phyloP scores from a whole-genome alignment of 1,140 invertebrate genomes.

The Drosophila biarmipes region DNA sequence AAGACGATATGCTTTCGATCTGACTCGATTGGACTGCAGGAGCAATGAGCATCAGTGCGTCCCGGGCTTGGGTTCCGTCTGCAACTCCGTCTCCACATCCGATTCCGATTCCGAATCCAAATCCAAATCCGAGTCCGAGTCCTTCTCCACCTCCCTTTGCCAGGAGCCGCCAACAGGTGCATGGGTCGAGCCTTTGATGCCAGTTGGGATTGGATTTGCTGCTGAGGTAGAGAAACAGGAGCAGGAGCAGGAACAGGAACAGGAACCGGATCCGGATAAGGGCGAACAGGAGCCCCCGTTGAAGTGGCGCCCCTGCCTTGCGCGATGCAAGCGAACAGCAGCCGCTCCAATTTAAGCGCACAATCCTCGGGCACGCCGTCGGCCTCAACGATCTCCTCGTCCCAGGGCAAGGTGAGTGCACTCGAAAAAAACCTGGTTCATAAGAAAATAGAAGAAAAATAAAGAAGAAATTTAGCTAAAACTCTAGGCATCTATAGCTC shows the following conservation, averaged over 20 bases:
- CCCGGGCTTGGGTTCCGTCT: slow-evolving; percentile 8
- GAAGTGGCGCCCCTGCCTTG: slow-evolving; percentile 53
- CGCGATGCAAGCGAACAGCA: slow-evolving; percentile 83
- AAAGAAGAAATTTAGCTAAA: too few relatives aligned
- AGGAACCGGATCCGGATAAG: slow-evolving; percentile 6
- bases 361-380: slow-evolving; percentile 84
- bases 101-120: neutral
- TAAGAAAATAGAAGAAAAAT: too few relatives aligned
- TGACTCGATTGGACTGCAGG: slow-evolving; percentile 4
- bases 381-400: slow-evolving; percentile 82
- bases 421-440: neutral
- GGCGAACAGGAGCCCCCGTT: slow-evolving; percentile 12
- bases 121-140: slow-evolving; percentile 7
- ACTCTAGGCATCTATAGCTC: too few relatives aligned
- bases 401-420: slow-evolving; percentile 78
- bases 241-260: too few relatives aligned
- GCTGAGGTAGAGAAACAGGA: neutral
- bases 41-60: slow-evolving; percentile 22
- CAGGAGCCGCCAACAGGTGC: slow-evolving; percentile 18
- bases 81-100: slow-evolving; percentile 2
- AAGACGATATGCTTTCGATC: slow-evolving; percentile 9
- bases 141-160: slow-evolving; percentile 12
- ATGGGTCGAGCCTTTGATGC: slow-evolving; percentile 23
- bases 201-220: slow-evolving; percentile 8
- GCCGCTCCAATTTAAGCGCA: slow-evolving; percentile 79